Percentiles rank a stretch among this genome's conserved stretches.
Evolutionary conservation across 2,113 vertebrate species (phyloP).

Genomic region (Trichechus manatus): DNA sequence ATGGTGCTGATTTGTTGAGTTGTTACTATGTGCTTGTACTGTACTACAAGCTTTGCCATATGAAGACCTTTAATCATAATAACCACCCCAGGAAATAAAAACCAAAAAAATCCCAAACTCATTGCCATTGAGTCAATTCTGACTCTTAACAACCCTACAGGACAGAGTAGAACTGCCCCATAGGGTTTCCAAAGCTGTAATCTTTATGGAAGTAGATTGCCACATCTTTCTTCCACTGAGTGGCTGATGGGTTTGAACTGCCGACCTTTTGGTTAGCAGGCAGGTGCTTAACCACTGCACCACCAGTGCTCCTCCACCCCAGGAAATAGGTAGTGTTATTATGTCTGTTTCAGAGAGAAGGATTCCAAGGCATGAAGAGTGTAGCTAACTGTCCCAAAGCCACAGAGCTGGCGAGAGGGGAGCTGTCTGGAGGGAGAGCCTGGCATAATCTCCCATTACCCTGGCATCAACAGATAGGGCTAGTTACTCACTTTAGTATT

Average conservation of each 20-base stretch:
- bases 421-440: background rate
- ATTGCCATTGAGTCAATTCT: background rate
- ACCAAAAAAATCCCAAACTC: background rate
- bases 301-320: background rate
- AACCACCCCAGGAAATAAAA: background rate
- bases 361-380: background rate
- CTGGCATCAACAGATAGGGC: background rate
- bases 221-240: background rate
- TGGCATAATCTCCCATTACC: background rate
- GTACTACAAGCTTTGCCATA: background rate
- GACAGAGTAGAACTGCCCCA: background rate
- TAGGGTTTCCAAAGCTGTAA: background rate
- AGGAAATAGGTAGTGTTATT: background rate
- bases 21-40: background rate
- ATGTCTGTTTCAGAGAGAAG: conserved; percentile 16
- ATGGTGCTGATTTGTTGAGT: background rate
- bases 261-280: background rate
- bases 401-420: background rate
- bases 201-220: no score
- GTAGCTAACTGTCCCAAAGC: background rate
- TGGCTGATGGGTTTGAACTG: background rate
- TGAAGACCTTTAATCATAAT: background rate
- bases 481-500: background rate
- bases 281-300: background rate
- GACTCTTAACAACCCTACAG: background rate